A percentile compares a stretch with the other conserved stretches of the same genome.
phyloP scores from a whole-genome alignment of 1,140 invertebrate genomes.

The Paralvinella palmiformis region DNA sequence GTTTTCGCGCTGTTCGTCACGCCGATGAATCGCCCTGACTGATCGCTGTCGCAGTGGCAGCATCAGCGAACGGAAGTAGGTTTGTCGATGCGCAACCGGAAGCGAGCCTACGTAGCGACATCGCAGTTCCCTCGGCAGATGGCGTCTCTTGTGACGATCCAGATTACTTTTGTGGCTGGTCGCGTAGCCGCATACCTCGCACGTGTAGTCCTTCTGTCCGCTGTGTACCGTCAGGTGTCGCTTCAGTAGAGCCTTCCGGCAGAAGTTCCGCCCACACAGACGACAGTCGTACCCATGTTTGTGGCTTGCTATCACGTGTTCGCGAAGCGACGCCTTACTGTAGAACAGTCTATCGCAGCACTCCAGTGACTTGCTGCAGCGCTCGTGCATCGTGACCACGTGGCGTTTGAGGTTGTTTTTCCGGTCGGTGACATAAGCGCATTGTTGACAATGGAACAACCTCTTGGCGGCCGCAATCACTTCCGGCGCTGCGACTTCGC shows the following conservation, averaged over 20 bases:
- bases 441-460: too few relatives aligned
- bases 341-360: conserved; percentile 44
- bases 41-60: too few relatives aligned
- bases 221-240: conserved; percentile 52
- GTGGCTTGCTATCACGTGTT: conserved; percentile 49
- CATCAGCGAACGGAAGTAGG: too few relatives aligned
- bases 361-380: conserved; percentile 42
- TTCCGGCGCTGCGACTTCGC: too few relatives aligned
- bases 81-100: too few relatives aligned
- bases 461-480: too few relatives aligned
- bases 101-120: too few relatives aligned
- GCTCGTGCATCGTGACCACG: conserved; percentile 51
- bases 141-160: conserved; percentile 45
- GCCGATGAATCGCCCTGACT: too few relatives aligned
- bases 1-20: too few relatives aligned
- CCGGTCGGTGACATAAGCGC: conserved; percentile 50
- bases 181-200: conserved; percentile 50
- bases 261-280: conserved; percentile 50
- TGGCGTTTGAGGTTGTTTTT: conserved; percentile 53
- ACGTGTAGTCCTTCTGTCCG: conserved; percentile 51
- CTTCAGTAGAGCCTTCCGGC: conserved; percentile 51
- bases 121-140: conserved; percentile 6
- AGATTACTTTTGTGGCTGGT: conserved; percentile 54
- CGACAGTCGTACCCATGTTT: conserved; percentile 49
- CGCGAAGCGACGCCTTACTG: conserved; percentile 47